A percentile compares a stretch with the other conserved stretches of the same genome.
Evolutionary conservation across 2,113 vertebrate genomes (phyloP).

Genomic region (Limanda limanda): DNA sequence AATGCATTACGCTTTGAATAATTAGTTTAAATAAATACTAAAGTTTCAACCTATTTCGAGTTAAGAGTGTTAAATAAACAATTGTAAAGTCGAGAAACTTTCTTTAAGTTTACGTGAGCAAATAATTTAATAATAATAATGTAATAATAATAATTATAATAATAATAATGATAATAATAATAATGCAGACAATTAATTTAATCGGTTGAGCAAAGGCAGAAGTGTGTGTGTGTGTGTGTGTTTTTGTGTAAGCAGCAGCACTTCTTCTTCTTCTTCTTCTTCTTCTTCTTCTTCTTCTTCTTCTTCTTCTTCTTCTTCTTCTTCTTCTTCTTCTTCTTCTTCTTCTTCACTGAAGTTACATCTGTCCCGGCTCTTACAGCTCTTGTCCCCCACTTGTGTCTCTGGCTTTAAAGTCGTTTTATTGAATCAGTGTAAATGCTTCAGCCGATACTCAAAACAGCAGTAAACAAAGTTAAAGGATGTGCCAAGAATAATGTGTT

Average conservation of each 20-base stretch:
- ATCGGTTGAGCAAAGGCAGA: too few species aligned
- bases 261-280: too few species aligned
- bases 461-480: conserved; percentile 17
- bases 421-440: conserved; percentile 13
- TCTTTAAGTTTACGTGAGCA: neutral
- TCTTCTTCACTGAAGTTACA: conserved; percentile 15
- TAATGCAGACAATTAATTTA: neutral
- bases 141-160: neutral
- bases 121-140: neutral
- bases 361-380: conserved; percentile 40
- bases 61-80: too few species aligned
- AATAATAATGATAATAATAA: conserved; percentile 1
- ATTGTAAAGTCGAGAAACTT: too few species aligned
- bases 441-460: conserved; percentile 21
- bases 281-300: too few species aligned
- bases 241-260: too few species aligned
- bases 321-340: too few species aligned
- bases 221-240: too few species aligned
- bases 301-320: too few species aligned
- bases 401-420: conserved; percentile 23
- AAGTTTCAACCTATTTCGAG: too few species aligned
- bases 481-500: neutral
- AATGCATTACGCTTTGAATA: neutral
- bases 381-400: conserved; percentile 3
- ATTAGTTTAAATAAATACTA: neutral